phyloP scores from a whole-genome alignment of 1,140 invertebrate genomes.

The Aleiodes sp. region DNA sequence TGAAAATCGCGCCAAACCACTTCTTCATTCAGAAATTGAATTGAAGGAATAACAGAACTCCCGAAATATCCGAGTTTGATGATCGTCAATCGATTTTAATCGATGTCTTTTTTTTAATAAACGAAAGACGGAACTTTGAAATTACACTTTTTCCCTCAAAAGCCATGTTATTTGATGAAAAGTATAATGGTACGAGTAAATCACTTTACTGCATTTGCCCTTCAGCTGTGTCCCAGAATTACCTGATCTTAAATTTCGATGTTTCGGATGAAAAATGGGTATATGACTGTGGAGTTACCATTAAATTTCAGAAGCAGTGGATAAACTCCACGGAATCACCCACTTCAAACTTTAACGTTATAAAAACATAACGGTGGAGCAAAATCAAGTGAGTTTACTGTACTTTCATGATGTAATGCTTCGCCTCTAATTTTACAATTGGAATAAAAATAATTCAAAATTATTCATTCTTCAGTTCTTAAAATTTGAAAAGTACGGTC shows the following conservation, averaged over 20 bases:
- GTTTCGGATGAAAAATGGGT: conserved; percentile 14
- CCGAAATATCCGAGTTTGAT: too few species aligned
- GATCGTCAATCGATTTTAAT: neutral
- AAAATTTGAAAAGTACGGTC: too few species aligned
- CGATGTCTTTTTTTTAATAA: neutral
- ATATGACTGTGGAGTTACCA: conserved; percentile 14
- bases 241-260: conserved; percentile 17
- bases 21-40: too few species aligned
- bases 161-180: neutral
- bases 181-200: neutral
- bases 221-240: neutral
- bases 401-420: neutral
- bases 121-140: too few species aligned
- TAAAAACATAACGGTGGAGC: conserved; percentile 24
- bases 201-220: conserved; percentile 8
- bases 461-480: too few species aligned
- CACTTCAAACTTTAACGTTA: conserved; percentile 23
- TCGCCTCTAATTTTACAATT: too few species aligned
- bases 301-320: conserved; percentile 18
- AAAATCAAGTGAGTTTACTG: neutral
- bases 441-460: too few species aligned
- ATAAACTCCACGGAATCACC: conserved; percentile 21
- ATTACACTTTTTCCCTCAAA: neutral
- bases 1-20: too few species aligned
- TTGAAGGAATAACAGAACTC: too few species aligned